Conservation (phyloP, 2,888 invertebrate species). For the Drosophila ezoana region DNA sequence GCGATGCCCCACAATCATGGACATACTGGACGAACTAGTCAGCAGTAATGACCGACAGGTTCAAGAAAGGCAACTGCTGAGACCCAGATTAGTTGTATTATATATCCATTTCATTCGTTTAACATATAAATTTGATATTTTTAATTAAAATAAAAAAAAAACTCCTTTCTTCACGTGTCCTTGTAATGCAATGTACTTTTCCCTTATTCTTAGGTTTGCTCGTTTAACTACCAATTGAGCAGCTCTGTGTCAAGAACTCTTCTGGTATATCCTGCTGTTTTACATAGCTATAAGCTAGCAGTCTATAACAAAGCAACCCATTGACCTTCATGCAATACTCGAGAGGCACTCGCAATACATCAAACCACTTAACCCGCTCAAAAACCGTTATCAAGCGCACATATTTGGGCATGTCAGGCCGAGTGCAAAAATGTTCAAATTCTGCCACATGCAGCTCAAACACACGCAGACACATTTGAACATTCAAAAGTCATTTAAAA, state of each 20-base stretch:
- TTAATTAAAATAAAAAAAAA: no score
- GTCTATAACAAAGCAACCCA: conserved; percentile 30
- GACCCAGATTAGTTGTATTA: no score
- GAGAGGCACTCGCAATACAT: conserved; percentile 41
- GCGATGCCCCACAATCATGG: conserved; percentile 36
- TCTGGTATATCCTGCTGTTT: conserved; percentile 25
- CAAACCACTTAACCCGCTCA: conserved; percentile 40
- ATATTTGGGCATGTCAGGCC: conserved; percentile 50
- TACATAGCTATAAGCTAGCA: conserved; percentile 27
- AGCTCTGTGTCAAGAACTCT: conserved; percentile 12
- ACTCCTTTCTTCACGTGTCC: no score
- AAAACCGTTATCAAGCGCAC: conserved; percentile 51
- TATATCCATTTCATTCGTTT: no score
- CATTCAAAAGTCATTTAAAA: conserved; percentile 64
- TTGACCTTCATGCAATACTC: conserved; percentile 48
- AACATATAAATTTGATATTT: no score
- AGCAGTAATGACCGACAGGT: no score
- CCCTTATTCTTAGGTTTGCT: background rate
- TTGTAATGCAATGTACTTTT: background rate
- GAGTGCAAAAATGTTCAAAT: conserved; percentile 43
- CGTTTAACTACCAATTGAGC: conserved; percentile 5
- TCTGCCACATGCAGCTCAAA: conserved; percentile 52
- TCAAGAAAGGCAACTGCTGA: no score
- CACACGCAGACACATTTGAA: conserved; percentile 13
- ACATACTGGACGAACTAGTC: background rate